Base-by-base conservation (phyloP, 2,888 invertebrate genomes). In the Sepiola atlantica region DNA sequence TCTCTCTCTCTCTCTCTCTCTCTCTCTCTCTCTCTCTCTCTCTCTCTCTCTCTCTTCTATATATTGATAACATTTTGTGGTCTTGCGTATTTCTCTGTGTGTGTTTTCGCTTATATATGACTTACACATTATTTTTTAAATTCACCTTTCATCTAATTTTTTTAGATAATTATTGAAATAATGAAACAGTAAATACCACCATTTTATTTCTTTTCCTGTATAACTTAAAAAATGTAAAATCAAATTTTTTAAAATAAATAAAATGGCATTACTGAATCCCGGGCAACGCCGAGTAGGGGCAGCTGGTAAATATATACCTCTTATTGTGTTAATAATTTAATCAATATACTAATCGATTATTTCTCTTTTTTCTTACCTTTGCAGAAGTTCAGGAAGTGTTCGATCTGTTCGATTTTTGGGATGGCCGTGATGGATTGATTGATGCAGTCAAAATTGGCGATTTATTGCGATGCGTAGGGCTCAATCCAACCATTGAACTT, bases 361-460 rank as follows among this genome's bases (percentile, higher is more conserved):
- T 92, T 35, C 35, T 35, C 28, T 54, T 92, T 28, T 45, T 55
- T 55, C 77, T 57, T 35, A 20, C 90, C 55, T 94, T 95, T 96
- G 54, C 95, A 96, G 96, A 96, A 94, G 95, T 96, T 21, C 94
- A 95, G 93, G 97, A 97, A 45, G 97, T 96, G 24, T 97, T 97
- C 95, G 97, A 97, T 94, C 95, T 97, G 90, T 97, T 97, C 95
- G 97, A 97, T 94, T 97, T 97, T 95, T 97, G 97, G 97, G 97
- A 97, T 95, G 97, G 97, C 54, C 96, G 97, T 2, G 97, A 97
- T 94, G 97, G 97, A 18, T 94, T 96, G 94, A 96, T 97, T 14
- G 97, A 97, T 57, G 97, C 97, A 1, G 95, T 96, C 94, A 97
- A 97, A 93, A 96, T 97, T 14, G 97, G 97, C 0, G 97, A 97